Conservation (phyloP, 2,888 invertebrate species). For the Octodonta nipae region DNA sequence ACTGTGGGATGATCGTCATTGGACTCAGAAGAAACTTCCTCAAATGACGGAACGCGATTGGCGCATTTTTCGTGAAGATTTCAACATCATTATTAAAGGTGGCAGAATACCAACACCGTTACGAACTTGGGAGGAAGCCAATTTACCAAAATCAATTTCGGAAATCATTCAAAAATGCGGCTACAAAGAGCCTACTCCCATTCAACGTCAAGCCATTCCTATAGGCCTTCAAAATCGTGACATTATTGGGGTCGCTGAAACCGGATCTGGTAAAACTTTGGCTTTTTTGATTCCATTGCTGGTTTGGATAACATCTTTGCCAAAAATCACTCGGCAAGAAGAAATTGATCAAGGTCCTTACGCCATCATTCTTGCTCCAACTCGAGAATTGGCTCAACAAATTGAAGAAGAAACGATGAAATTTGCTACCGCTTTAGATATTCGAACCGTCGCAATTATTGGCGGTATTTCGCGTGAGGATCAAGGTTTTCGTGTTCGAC, state of each 20-base stretch:
- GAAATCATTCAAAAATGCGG: conserved; percentile 91
- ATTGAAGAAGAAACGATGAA: conserved; percentile 98
- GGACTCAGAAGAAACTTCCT: conserved; percentile 85
- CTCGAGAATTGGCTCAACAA: conserved; percentile 97
- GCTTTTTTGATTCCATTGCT: conserved; percentile 95
- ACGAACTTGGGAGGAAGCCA: conserved; percentile 87
- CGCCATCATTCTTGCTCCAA: conserved; percentile 96
- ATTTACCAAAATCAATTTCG: conserved; percentile 75
- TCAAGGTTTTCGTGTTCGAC: conserved; percentile 87
- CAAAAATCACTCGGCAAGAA: conserved; percentile 84
- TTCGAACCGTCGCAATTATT: conserved; percentile 92
- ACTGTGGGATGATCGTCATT: conserved; percentile 97
- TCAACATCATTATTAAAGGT: conserved; percentile 92
- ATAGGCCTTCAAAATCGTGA: conserved; percentile 90
- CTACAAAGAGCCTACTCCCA: conserved; percentile 96
- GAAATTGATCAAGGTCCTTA: conserved; percentile 94
- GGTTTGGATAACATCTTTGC: conserved; percentile 94
- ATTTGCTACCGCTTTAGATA: conserved; percentile 71
- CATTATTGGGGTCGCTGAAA: conserved; percentile 93
- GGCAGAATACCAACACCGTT: conserved; percentile 94
- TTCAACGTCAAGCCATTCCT: conserved; percentile 97
- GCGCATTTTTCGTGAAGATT: conserved; percentile 99
- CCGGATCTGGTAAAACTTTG: conserved; percentile 90
- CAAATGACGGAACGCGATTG: conserved; percentile 99
- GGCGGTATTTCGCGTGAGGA: conserved; percentile 94